Evolutionary conservation across 1,140 invertebrate genomes (phyloP), one percentile per base, ranked within the genome.

Genomic region (Drosophila ficusphila): DNA sequence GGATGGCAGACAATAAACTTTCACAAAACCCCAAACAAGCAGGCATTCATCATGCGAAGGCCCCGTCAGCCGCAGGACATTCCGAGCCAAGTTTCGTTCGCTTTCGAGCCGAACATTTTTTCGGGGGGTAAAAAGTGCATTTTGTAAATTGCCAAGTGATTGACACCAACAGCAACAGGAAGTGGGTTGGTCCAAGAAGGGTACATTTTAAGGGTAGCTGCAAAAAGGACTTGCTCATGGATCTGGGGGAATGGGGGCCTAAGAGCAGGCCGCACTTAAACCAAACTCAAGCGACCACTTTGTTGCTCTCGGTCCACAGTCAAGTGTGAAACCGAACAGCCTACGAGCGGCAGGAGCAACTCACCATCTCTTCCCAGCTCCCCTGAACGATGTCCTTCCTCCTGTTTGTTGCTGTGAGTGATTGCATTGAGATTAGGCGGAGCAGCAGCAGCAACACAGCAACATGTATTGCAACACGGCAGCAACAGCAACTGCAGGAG

Each of bases 341-440:
- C 70, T 65, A 33, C 34, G 33, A 64, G 4, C 36, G 6, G 51
- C 14, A 53, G 25, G 9, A 29, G 4, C 49, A 18, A 19, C 33
- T 58, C 36, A n/a, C n/a, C 31, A 25, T 34, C 21, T 27, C 21
- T 16, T 54, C 16, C 33, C 56, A 62, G n/a, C n/a, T 29, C 23
- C 44, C 34, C 38, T 46, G 14, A 27, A 38, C 34, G 21, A 7
- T 12, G 25, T 8, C 49, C 27, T 29, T 64, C 58, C 47, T 11
- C 47, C 57, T 53, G 58, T 42, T 86, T 76, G 67, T 61, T 61
- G 70, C 56, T 57, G 53, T 81, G 81, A 86, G 81, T 86, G 81
- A 86, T 88, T 86, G 81, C 81, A 88, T 86, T 76, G 81, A 77
- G 81, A 88, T 88, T 88, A 88, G 68, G 62, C 81, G 75, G 75